These are phyloP conservation scores for Craniophora ligustri DNA, from an alignment of 2,888 invertebrate species.

Conservation along the genomic window DNA sequence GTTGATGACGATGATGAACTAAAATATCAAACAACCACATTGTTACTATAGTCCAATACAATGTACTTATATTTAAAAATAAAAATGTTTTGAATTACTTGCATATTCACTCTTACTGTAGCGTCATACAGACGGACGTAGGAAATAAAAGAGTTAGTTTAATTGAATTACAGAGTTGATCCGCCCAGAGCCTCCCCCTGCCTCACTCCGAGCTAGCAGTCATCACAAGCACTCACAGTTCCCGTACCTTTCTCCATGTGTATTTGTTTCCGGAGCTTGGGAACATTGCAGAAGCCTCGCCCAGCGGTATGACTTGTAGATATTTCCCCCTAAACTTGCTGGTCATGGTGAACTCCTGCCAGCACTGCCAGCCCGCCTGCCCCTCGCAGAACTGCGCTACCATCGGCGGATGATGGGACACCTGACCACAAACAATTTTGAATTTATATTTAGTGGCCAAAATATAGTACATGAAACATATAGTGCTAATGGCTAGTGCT, in stretches of 20 bases:
- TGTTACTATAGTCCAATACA: too few relatives aligned
- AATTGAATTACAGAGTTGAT: background rate
- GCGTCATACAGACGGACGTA: too few relatives aligned
- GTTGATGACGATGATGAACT: too few relatives aligned
- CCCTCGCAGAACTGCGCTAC: conserved; percentile 98
- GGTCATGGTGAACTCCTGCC: conserved; percentile 99
- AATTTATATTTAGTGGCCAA: conserved; percentile 33
- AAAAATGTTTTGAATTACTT: too few relatives aligned
- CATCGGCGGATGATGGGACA: conserved; percentile 99
- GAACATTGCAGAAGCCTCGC: conserved; percentile 92
- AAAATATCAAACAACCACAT: too few relatives aligned
- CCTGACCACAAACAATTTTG: conserved; percentile 73
- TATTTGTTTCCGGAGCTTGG: conserved; percentile 93
- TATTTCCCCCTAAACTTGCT: conserved; percentile 99
- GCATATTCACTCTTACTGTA: too few relatives aligned
- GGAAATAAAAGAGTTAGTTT: too few relatives aligned
- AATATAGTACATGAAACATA: conserved; percentile 7
- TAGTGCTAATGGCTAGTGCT: conserved; percentile 49
- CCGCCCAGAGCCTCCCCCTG: background rate
- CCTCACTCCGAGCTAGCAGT: background rate
- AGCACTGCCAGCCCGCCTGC: conserved; percentile 94
- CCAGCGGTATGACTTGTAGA: conserved; percentile 94
- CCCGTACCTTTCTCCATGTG: conserved; percentile 96
- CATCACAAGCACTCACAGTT: background rate
- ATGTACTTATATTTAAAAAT: too few relatives aligned